Evolutionary conservation across 2,888 invertebrate genomes (phyloP), one percentile per base, ranked within the genome.

Genomic region (Drosophila falleni): DNA sequence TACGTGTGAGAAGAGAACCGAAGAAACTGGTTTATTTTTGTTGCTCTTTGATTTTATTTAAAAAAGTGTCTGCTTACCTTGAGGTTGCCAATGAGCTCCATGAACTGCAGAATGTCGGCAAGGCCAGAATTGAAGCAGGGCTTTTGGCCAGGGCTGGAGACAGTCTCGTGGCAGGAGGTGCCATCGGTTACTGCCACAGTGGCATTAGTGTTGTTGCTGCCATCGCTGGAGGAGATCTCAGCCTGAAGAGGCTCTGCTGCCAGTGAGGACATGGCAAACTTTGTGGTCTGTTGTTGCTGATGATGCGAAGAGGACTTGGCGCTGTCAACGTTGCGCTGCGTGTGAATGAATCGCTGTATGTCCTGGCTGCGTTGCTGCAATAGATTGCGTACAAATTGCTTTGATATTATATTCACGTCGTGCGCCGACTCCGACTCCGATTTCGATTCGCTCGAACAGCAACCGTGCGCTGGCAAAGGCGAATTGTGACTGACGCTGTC

Each of bases 1-100:
- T 49, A 16, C 8, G 26, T 31, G 39, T 13, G 33, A 16, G 10
- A 33, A 19, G 35, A 8, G 44, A 8, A 54, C 13, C 26, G 23
- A 6, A 42, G 51, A 50, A 78, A 80, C 72, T 26, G 56, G 70
- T 70, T 65, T 56, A 6, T 23, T 16, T 5, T 23, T 9, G 6
- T 19, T 39, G 19, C 33, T 15, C 10, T 19, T 41, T 9, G 42
- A 10, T 11, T 5, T 13, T 47, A 10, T 47, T 26, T 19, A 1
- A 44, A n/a, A 9, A 11, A 10, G 15, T 13, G 2, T 31, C 1
- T 15, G 87, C 88, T 90, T 90, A 96, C 96, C 94, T 96, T 96
- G 15, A 96, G 92, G 84, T 95, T 94, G 11, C 96, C 96, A 67
- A 96, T 94, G 67, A 96, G 92, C 90, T 96, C 95, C 91, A 96